phyloP scores from a whole-genome alignment of 2,797 vertebrate species.

The Xyrichtys novacula region DNA sequence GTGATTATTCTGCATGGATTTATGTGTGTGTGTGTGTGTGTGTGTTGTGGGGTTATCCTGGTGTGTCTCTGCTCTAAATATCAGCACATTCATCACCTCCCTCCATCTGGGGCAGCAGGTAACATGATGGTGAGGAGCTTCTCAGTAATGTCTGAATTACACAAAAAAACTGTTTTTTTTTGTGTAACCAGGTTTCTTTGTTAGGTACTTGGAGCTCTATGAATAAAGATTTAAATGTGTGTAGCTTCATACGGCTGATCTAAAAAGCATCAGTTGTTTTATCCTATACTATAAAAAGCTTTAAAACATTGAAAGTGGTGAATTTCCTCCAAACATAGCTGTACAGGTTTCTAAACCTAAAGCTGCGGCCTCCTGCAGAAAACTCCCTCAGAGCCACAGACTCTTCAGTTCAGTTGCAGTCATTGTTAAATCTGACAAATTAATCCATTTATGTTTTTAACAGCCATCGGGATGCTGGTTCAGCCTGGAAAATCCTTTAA shows the following conservation, averaged over 20 bases:
- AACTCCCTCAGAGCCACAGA: no score
- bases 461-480: no score
- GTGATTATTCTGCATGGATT: slow-evolving; percentile 35
- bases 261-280: background rate
- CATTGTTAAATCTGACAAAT: no score
- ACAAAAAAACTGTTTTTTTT: background rate
- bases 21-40: slow-evolving; percentile 18
- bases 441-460: no score
- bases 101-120: slow-evolving; percentile 27
- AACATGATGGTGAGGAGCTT: slow-evolving; percentile 4
- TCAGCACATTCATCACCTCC: slow-evolving; percentile 30
- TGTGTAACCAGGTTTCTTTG: background rate
- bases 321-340: background rate
- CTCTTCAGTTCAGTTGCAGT: slow-evolving; percentile 8
- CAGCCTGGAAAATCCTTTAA: no score
- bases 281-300: slow-evolving; percentile 3
- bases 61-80: slow-evolving; percentile 23
- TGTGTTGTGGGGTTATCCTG: background rate
- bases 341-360: slow-evolving; percentile 22
- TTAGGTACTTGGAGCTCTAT: no score
- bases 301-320: slow-evolving; percentile 10
- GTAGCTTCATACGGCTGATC: no score
- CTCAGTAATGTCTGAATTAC: background rate
- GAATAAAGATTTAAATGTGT: no score
- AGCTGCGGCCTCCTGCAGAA: slow-evolving; percentile 14